A percentile compares a stretch with the other conserved stretches of the same genome.
Evolutionary conservation across 64 coral and sea anemone genomes (phyloP).

Genomic region (Pachyseris speciosa): DNA sequence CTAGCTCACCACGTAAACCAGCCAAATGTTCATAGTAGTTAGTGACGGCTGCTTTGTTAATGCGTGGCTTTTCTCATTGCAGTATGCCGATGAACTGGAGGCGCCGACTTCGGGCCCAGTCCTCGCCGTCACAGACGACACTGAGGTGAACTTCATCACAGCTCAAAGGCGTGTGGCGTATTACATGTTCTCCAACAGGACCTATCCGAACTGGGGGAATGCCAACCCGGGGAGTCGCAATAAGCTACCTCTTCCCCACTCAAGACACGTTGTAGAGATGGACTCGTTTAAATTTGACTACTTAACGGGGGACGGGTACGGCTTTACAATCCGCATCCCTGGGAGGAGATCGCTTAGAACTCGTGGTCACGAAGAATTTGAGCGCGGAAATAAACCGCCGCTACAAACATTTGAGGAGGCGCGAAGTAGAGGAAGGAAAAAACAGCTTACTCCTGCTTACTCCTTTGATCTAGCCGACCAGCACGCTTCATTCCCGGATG

Average conservation of each 20-base stretch:
- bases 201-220: constrained; percentile 17
- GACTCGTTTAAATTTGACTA: constrained; percentile 85
- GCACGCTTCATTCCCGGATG: background rate
- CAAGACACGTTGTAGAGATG: background rate
- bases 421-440: background rate
- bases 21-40: too few relatives aligned
- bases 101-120: background rate
- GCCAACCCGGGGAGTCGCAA: background rate
- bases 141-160: constrained; percentile 83
- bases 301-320: constrained; percentile 75
- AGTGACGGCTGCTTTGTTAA: too few relatives aligned
- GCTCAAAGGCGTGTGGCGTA: constrained; percentile 79
- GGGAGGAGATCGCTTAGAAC: background rate
- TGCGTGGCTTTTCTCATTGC: background rate
- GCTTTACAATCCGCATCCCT: constrained; percentile 81
- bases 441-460: background rate
- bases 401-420: constrained; percentile 74
- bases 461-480: background rate
- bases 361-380: background rate
- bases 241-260: background rate
- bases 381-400: background rate
- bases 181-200: constrained; percentile 76
- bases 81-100: constrained; percentile 34
- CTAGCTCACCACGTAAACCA: too few relatives aligned
- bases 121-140: constrained; percentile 71